A percentile compares a stretch with the other conserved stretches of the same genome.
phyloP scores from a whole-genome alignment of 2,113 vertebrate species.

The Anhinga rufa region DNA sequence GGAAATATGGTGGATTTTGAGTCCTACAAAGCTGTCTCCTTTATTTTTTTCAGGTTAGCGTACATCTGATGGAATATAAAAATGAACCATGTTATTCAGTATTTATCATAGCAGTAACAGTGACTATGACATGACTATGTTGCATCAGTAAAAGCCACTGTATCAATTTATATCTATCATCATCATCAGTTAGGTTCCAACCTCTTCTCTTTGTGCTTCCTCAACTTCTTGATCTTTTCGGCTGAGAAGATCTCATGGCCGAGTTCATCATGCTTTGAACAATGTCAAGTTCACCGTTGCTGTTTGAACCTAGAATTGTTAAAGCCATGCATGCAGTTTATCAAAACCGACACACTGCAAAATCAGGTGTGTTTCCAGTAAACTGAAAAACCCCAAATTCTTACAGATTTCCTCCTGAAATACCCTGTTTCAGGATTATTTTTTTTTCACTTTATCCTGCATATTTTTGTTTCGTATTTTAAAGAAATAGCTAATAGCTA shows the following conservation, averaged over 20 bases:
- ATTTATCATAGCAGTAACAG: background rate
- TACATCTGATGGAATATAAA: background rate
- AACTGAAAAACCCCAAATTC: background rate
- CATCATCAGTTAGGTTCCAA: background rate
- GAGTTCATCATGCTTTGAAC: background rate
- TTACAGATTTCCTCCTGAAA: background rate
- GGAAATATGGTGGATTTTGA: background rate
- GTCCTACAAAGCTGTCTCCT: fast-evolving
- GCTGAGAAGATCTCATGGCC: background rate
- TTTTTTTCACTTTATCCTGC: background rate
- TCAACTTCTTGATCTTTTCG: background rate
- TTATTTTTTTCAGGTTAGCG: background rate
- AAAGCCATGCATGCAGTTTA: background rate
- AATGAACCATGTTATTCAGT: background rate
- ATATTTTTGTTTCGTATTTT: background rate
- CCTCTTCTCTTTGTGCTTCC: background rate
- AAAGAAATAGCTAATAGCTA: background rate
- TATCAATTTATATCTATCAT: background rate
- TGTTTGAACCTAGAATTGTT: background rate
- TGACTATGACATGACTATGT: background rate
- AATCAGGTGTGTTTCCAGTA: background rate
- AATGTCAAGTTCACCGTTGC: background rate
- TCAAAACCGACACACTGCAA: background rate
- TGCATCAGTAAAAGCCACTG: background rate
- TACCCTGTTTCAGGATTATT: background rate